phyloP scores from a whole-genome alignment of 2,113 vertebrate genomes.

The Salvelinus fontinalis region DNA sequence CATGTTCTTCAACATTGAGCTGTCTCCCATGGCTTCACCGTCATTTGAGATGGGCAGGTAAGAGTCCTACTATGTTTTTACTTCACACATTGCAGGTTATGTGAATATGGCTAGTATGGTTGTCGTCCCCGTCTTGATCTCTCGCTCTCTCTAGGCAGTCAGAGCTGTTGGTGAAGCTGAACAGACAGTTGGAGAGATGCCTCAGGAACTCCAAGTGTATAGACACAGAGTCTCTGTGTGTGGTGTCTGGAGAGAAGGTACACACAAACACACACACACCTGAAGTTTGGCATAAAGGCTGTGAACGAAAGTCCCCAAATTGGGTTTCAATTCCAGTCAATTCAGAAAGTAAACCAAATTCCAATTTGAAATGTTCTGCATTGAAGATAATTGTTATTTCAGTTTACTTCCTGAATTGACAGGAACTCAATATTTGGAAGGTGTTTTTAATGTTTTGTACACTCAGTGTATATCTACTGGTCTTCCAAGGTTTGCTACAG shows the following conservation, averaged over 20 bases:
- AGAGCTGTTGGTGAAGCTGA: conserved; percentile 89
- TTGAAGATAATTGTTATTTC: too few relatives aligned
- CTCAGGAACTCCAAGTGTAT: conserved; percentile 94
- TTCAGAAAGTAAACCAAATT: too few relatives aligned
- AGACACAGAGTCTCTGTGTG: conserved; percentile 94
- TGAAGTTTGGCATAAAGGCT: too few relatives aligned
- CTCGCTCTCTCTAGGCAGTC: conserved; percentile 78
- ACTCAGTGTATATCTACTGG: too few relatives aligned
- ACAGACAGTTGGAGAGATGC: conserved; percentile 91
- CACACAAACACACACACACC: background rate
- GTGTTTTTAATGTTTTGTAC: too few relatives aligned
- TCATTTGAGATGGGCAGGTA: conserved; percentile 93
- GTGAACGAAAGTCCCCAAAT: too few relatives aligned
- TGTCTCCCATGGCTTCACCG: conserved; percentile 94
- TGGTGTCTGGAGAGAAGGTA: conserved; percentile 96
- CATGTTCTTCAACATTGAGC: conserved; percentile 92
- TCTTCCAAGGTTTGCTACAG: too few relatives aligned
- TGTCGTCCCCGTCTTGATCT: background rate
- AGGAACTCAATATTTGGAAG: too few relatives aligned
- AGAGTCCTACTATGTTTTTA: background rate
- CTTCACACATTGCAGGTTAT: background rate
- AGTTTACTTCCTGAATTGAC: too few relatives aligned
- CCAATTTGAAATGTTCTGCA: too few relatives aligned
- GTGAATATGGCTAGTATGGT: background rate
- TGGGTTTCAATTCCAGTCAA: too few relatives aligned